These are phyloP conservation scores for Sclerurus mexicanus DNA, from an alignment of 2,113 vertebrate genomes.

Conservation along the genomic window DNA sequence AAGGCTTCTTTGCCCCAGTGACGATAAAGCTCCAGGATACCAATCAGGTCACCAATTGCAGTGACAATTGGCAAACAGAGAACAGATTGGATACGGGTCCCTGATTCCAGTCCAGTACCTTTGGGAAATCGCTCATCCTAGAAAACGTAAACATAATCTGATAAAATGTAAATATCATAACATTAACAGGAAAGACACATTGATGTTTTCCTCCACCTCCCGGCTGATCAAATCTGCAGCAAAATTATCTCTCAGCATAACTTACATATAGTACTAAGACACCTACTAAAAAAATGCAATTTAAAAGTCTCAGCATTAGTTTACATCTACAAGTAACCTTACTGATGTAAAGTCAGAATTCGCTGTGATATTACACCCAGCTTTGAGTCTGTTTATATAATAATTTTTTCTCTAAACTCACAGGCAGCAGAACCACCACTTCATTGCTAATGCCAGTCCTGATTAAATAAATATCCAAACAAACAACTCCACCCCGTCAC, in stretches of 20 bases:
- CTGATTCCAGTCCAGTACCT: slow-evolving; percentile 94
- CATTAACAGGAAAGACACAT: neutral
- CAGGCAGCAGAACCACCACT: neutral
- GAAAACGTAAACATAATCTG: neutral
- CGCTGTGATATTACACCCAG: neutral
- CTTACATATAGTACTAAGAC: neutral
- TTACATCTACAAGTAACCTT: neutral
- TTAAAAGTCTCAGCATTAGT: neutral
- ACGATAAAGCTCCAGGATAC: slow-evolving; percentile 93
- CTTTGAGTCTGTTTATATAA: neutral
- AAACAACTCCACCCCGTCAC: neutral
- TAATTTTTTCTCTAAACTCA: neutral
- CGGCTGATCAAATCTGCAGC: neutral
- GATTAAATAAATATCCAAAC: neutral
- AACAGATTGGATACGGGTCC: slow-evolving; percentile 92
- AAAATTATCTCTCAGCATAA: neutral
- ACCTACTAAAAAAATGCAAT: neutral
- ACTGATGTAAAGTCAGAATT: neutral
- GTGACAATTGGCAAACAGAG: slow-evolving; percentile 96
- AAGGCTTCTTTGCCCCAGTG: slow-evolving; percentile 93
- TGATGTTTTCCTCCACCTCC: neutral
- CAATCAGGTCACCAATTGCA: slow-evolving; percentile 93
- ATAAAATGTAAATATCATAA: neutral
- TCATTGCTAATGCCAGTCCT: neutral
- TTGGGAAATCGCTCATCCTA: slow-evolving; percentile 96